Conservation (phyloP, 2,888 invertebrate genomes). For the Philaethria dido region DNA sequence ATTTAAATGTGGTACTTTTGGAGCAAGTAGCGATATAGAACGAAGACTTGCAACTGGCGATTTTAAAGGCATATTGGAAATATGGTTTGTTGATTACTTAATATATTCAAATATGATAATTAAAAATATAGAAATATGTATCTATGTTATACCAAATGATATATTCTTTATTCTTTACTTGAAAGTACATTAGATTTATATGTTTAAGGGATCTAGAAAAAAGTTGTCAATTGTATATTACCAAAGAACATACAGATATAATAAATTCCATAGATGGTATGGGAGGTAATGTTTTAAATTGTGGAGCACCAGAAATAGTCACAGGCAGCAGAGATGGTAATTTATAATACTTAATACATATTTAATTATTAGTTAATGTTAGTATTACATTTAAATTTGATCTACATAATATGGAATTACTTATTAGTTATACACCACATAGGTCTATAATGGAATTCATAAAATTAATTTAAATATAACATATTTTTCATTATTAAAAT, state of each 20-base stretch:
- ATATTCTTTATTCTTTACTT: neutral
- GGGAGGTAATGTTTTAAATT: constrained; percentile 91
- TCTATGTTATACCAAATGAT: too few species aligned
- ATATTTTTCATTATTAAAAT: neutral
- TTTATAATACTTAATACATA: neutral
- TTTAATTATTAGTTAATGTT: neutral
- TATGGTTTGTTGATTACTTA: constrained; percentile 85
- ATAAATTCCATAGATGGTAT: constrained; percentile 96
- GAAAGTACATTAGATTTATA: neutral
- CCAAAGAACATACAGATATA: constrained; percentile 90
- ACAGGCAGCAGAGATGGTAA: constrained; percentile 96
- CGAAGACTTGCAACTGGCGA: constrained; percentile 95
- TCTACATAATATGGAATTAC: too few species aligned
- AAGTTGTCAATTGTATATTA: constrained; percentile 89
- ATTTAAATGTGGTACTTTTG: constrained; percentile 97
- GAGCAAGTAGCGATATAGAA: constrained; percentile 91
- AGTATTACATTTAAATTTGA: too few species aligned
- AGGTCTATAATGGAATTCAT: too few species aligned
- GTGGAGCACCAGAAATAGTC: constrained; percentile 97
- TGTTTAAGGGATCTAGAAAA: constrained; percentile 90
- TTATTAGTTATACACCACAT: too few species aligned
- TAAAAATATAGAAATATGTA: too few species aligned
- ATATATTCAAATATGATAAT: too few species aligned
- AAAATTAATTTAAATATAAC: too few species aligned
- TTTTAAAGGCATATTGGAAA: constrained; percentile 92